Percentiles rank a stretch among this genome's conserved stretches.
These are phyloP conservation scores for Troides aeacus DNA, from an alignment of 2,888 invertebrate genomes.

Conservation along the genomic window DNA sequence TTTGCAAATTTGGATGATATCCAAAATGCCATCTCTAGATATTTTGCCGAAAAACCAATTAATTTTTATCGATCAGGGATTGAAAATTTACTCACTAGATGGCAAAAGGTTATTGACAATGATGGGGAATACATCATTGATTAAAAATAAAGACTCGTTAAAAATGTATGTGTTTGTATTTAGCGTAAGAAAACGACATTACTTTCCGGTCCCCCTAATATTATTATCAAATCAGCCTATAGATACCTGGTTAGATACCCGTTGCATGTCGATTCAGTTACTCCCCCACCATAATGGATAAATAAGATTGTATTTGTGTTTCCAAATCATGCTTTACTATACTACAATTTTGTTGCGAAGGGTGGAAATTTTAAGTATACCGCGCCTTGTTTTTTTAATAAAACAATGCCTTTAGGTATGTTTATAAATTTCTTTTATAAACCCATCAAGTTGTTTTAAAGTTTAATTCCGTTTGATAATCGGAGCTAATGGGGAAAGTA, in stretches of 20 bases:
- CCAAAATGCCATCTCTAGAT: no score
- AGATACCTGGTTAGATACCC: conserved; percentile 71
- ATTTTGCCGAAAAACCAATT: no score
- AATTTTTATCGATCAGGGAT: no score
- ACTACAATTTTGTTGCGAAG: conserved; percentile 57
- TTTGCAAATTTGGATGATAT: no score
- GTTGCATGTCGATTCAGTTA: conserved; percentile 56
- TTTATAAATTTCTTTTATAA: neutral
- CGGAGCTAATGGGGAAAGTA: no score
- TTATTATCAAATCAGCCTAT: conserved; percentile 79
- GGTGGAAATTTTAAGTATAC: conserved; percentile 14
- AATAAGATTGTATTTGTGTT: conserved; percentile 63
- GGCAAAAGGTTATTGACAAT: no score
- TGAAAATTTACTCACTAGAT: no score
- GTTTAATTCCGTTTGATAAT: neutral
- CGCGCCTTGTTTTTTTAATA: neutral
- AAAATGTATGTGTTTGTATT: no score
- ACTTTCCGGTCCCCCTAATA: no score
- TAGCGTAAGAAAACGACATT: no score
- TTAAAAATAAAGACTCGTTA: no score
- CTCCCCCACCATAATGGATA: conserved; percentile 65
- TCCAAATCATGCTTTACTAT: conserved; percentile 75
- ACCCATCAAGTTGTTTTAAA: neutral
- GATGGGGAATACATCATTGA: no score
- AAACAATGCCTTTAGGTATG: neutral